Evolutionary conservation across 2,888 invertebrate genomes (phyloP).

Genomic region (Autographa gamma): DNA sequence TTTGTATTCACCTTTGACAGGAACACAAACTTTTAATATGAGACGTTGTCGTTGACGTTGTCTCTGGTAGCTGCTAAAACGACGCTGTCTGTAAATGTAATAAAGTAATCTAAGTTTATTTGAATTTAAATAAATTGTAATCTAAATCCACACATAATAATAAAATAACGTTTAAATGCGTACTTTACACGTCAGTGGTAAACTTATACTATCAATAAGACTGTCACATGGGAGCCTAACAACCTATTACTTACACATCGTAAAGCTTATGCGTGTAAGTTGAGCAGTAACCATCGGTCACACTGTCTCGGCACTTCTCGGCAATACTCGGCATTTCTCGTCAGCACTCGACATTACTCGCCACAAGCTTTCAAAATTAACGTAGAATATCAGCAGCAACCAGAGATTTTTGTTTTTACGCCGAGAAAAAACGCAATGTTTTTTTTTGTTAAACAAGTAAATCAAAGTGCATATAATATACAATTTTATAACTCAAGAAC

Average conservation of each 20-base stretch:
- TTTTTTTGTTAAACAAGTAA: no score
- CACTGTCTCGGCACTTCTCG: not conserved
- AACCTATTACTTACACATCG: not conserved
- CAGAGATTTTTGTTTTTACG: not conserved
- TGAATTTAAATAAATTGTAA: not conserved
- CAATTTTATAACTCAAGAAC: no score
- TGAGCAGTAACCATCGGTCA: not conserved
- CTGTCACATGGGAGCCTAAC: not conserved
- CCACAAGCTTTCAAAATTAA: not conserved
- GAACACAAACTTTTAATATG: no score
- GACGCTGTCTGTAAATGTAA: no score
- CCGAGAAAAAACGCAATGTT: not conserved
- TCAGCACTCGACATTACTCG: not conserved
- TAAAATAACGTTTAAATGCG: not conserved
- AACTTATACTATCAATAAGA: not conserved
- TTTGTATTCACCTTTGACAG: no score
- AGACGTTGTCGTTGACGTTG: no score
- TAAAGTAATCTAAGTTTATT: no score
- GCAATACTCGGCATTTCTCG: not conserved
- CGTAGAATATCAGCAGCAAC: not conserved
- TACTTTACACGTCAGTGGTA: not conserved
- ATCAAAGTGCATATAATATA: no score
- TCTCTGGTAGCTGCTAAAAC: no score
- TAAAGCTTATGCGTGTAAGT: constrained; percentile 5
- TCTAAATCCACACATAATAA: not conserved